A percentile compares a stretch with the other conserved stretches of the same genome.
Conservation (phyloP, 2,113 vertebrate species). For the Colaptes auratus region DNA sequence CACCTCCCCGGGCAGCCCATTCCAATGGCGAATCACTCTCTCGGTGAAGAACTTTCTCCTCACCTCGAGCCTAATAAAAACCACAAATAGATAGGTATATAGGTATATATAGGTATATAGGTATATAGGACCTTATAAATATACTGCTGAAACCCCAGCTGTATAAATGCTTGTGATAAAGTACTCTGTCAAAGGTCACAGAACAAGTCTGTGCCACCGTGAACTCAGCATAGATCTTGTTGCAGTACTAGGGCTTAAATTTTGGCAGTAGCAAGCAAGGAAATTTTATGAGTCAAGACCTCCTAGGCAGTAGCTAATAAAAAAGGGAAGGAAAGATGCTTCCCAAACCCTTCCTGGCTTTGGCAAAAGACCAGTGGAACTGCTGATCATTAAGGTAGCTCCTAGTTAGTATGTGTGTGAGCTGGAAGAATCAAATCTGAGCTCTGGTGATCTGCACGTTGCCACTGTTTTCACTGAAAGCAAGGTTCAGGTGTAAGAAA, state of each 20-base stretch:
- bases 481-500: background rate
- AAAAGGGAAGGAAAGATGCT: background rate
- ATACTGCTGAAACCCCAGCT: background rate
- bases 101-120: no score
- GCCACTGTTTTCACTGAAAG: background rate
- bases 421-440: background rate
- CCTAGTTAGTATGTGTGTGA: background rate
- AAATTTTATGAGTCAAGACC: background rate
- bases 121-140: background rate
- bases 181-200: background rate
- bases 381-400: background rate
- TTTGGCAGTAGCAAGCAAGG: background rate
- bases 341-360: background rate
- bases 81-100: no score
- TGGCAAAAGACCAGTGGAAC: background rate
- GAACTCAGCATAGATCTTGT: background rate
- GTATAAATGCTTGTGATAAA: background rate
- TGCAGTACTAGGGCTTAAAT: background rate
- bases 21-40: no score
- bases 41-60: no score
- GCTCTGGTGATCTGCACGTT: accelerated
- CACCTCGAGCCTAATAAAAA: no score
- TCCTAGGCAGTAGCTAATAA: background rate
- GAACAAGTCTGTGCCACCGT: background rate
- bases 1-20: no score